Base-by-base conservation (phyloP, 2,113 vertebrate species). In the Heloderma charlesbogerti region DNA sequence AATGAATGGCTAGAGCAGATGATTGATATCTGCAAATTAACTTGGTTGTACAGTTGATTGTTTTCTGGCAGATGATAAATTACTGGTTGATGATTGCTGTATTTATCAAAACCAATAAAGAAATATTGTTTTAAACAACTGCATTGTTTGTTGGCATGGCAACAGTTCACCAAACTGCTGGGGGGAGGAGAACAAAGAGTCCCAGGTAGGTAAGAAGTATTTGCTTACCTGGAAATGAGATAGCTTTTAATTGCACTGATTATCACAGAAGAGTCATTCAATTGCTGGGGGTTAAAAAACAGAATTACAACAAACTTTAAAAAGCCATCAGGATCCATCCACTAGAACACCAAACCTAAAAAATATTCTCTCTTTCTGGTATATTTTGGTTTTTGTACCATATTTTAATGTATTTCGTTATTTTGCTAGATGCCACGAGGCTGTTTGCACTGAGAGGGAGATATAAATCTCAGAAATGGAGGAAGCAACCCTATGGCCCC, bases 191-290 rank as follows among this genome's bases (percentile, higher is more conserved):
- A 63, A 6, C 75, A 69, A 34, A 84, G 25, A 13, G 4, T 6
- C 16, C 1, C 0, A 3, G 34, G 25, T 0, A 31, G 66, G 29
- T 18, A n/a, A 34, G 22, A 87, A 18, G 66, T 0, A 0, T 45
- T 83, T 71, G 92, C 98, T 99, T 97, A 99, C 99, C 97, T 98
- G 80, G 96, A 98, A 89, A 98, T 86, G 54, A 99, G 97, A 93
- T 97, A 97, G 1, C 98, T 98, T 97, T 98, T 99, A 94, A 99
- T 96, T 90, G 98, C 97, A 67, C 99, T 99, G 93, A 99, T 99
- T 96, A 99, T 99, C 92, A 99, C 98, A 0, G 99, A 99, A 0
- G 99, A 99, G 93, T 99, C 99, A 0, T 99, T 99, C 88, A 99
- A 94, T 96, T 99, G 99, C 99, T 99, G 98, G 94, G 10, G 9